Conservation (phyloP, 2,888 invertebrate species). For the Athalia rosae region DNA sequence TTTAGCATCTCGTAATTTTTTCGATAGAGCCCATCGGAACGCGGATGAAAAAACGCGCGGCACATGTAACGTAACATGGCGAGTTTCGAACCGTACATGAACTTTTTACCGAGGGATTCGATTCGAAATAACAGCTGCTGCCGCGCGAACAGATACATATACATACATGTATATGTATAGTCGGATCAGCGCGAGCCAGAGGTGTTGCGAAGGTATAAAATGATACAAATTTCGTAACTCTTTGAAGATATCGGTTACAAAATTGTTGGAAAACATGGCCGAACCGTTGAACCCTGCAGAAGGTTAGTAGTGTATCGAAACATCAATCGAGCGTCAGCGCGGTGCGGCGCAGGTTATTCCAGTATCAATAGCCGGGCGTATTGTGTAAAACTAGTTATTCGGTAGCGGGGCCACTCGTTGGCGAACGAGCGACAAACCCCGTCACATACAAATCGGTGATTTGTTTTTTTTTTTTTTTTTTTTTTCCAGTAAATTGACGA, state of each 20-base stretch:
- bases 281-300: constrained; percentile 27
- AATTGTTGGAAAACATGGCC: constrained; percentile 14
- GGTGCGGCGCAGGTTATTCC: constrained; percentile 47
- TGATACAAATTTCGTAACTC: background rate
- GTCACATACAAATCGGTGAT: constrained; percentile 60
- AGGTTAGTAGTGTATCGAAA: constrained; percentile 28
- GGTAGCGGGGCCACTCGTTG: constrained; percentile 63
- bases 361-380: constrained; percentile 53
- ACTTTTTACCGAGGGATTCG: no score
- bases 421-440: constrained; percentile 50
- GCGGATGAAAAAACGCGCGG: no score
- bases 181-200: background rate
- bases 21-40: no score
- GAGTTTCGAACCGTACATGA: no score
- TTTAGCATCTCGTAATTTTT: no score
- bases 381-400: constrained; percentile 62
- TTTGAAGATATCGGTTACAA: constrained; percentile 20
- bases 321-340: constrained; percentile 55
- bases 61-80: no score
- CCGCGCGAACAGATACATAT: background rate
- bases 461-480: background rate
- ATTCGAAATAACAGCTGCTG: no score
- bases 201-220: background rate
- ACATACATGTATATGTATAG: background rate
- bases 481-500: constrained; percentile 62